A percentile compares a stretch with the other conserved stretches of the same genome.
phyloP scores from a whole-genome alignment of 2,797 vertebrate species.

The Poeciliopsis turneri region DNA sequence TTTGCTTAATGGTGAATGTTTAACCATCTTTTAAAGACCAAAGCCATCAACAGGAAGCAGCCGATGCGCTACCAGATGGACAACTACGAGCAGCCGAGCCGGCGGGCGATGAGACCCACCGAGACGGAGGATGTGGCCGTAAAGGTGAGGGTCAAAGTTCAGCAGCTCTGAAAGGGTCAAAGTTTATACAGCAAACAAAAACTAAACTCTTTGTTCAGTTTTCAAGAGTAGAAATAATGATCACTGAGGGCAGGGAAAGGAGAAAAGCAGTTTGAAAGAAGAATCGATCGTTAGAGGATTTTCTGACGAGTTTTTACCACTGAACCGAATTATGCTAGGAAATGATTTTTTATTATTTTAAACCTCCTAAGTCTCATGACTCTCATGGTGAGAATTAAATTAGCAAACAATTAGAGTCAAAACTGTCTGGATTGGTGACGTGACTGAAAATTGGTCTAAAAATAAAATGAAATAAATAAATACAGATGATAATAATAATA shows the following conservation, averaged over 20 bases:
- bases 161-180: slow-evolving; percentile 4
- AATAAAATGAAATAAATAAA: no score
- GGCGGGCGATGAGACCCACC: slow-evolving; percentile 81
- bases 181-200: background rate
- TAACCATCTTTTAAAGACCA: slow-evolving; percentile 76
- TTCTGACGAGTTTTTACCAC: background rate
- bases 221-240: background rate
- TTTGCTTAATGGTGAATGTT: background rate
- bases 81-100: slow-evolving; percentile 86
- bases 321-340: background rate
- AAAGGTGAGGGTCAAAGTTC: slow-evolving; percentile 84
- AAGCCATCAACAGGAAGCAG: slow-evolving; percentile 95
- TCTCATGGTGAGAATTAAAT: no score
- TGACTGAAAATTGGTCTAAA: background rate
- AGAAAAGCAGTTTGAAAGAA: background rate
- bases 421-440: background rate
- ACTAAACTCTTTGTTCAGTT: background rate
- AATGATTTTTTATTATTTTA: background rate
- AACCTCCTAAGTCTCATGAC: background rate
- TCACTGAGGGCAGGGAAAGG: background rate
- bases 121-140: slow-evolving; percentile 92
- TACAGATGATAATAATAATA: background rate
- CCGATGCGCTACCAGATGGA: slow-evolving; percentile 92
- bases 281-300: background rate
- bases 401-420: background rate